These are phyloP conservation scores for Saccostrea echinata DNA, from an alignment of 1,140 invertebrate species.

Conservation along the genomic window DNA sequence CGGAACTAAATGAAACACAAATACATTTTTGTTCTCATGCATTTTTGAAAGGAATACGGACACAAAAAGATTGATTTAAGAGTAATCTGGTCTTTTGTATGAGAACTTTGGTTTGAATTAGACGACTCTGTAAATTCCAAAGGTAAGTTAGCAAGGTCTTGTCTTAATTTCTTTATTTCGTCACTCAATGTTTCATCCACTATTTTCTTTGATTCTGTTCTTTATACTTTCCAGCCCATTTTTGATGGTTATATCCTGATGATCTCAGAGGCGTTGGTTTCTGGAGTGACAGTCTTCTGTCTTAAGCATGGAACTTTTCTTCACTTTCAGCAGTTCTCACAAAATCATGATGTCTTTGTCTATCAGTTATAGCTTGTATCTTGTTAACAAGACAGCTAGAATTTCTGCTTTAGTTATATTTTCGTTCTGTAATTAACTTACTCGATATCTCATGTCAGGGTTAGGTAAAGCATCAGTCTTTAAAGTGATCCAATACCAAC, in stretches of 20 bases:
- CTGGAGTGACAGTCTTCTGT: neutral
- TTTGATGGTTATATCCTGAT: neutral
- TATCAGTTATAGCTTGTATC: constrained; percentile 40
- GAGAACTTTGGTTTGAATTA: no score
- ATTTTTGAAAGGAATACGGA: no score
- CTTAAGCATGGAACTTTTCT: no score
- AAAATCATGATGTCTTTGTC: no score
- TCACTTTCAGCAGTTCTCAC: no score
- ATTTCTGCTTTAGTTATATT: constrained; percentile 52
- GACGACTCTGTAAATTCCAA: no score
- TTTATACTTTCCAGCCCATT: neutral
- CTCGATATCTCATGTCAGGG: constrained; percentile 49
- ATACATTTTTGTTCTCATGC: no score
- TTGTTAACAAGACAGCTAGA: constrained; percentile 42
- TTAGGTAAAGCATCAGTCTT: constrained; percentile 56
- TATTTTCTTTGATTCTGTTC: neutral
- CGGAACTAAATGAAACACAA: no score
- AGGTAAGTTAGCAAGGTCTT: neutral
- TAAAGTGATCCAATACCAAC: constrained; percentile 56
- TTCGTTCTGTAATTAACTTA: constrained; percentile 51
- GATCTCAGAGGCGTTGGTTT: neutral
- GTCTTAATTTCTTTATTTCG: neutral
- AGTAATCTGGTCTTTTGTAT: no score
- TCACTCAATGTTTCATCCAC: neutral
- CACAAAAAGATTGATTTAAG: no score